These are phyloP conservation scores for Bruchidius siliquastri DNA, from an alignment of 2,888 invertebrate species.

Conservation along the genomic window DNA sequence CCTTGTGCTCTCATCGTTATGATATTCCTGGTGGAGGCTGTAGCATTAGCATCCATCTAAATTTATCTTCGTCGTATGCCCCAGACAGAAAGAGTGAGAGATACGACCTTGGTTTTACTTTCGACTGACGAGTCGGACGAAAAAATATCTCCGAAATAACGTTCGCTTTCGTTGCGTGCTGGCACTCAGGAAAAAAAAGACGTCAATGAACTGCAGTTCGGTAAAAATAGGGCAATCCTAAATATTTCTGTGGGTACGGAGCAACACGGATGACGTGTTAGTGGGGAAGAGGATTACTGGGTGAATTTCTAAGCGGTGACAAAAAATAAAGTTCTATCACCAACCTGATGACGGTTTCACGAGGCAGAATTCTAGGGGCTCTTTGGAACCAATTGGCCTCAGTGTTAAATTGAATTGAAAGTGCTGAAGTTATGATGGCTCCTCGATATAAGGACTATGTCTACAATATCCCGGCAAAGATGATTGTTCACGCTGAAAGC, in stretches of 20 bases:
- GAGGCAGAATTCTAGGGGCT: no score
- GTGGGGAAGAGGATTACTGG: background rate
- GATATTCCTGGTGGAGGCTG: background rate
- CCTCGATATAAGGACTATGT: no score
- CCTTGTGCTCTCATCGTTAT: background rate
- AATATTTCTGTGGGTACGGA: background rate
- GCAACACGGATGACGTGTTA: background rate
- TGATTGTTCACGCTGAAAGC: no score
- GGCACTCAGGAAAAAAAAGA: background rate
- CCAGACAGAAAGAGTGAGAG: background rate
- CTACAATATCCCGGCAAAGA: no score
- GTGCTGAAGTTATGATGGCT: no score
- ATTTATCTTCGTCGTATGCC: background rate
- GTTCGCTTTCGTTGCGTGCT: background rate
- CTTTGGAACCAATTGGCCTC: no score
- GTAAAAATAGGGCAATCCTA: background rate
- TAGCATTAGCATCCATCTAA: background rate
- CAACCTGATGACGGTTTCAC: no score
- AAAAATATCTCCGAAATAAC: background rate
- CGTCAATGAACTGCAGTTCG: background rate
- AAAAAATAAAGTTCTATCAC: no score
- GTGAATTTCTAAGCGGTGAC: background rate
- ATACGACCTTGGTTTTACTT: background rate
- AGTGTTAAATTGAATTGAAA: no score
- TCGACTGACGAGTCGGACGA: background rate